These are phyloP conservation scores for Sminthurides bifidus DNA, from an alignment of 1,140 invertebrate species.

Conservation along the genomic window DNA sequence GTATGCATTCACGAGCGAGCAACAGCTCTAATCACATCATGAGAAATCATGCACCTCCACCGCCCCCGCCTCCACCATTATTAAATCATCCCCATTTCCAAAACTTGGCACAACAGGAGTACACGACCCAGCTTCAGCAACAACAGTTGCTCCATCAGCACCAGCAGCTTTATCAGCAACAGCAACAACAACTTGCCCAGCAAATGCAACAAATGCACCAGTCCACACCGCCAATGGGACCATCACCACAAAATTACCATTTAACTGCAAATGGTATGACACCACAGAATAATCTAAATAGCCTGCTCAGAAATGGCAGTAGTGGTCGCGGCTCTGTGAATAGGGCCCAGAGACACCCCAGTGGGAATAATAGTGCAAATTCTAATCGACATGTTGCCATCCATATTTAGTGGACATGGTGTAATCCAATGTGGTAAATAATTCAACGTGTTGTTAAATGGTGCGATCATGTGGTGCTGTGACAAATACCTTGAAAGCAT, in stretches of 20 bases:
- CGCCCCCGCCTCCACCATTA: neutral
- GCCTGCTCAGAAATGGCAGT: neutral
- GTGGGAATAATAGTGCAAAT: conserved; percentile 25
- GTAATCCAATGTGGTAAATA: neutral
- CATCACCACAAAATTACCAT: neutral
- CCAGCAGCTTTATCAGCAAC: neutral
- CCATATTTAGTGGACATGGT: conserved; percentile 21
- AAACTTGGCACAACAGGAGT: no score
- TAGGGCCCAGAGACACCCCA: conserved; percentile 16
- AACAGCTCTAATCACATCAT: neutral
- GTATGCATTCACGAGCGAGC: conserved; percentile 13
- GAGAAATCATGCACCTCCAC: no score
- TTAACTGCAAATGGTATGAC: neutral
- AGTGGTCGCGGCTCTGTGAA: neutral
- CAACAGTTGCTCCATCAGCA: neutral
- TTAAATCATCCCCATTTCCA: neutral
- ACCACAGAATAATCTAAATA: conserved; percentile 8
- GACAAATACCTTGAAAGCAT: no score
- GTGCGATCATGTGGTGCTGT: no score
- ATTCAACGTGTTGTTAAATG: no score
- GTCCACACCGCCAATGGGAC: neutral
- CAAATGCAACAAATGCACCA: neutral
- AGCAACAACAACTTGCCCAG: neutral
- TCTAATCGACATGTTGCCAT: conserved; percentile 29
- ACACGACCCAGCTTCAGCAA: no score